These are phyloP conservation scores for Sweltsa coloradensis DNA, from an alignment of 1,140 invertebrate species.

Conservation along the genomic window DNA sequence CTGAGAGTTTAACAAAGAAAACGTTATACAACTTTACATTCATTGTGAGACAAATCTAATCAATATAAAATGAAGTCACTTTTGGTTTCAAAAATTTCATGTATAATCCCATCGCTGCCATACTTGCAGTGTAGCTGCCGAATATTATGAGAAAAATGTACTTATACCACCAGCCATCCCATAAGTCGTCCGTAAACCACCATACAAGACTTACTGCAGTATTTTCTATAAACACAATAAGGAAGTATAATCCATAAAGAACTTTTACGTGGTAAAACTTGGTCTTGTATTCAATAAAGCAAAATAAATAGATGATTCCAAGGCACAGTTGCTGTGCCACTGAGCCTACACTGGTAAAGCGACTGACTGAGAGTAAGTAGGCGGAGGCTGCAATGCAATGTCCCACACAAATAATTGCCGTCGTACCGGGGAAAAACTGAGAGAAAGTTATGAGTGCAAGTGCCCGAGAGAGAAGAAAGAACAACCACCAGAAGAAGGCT, in stretches of 20 bases:
- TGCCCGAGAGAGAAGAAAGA: conserved; percentile 51
- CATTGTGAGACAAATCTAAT: no score
- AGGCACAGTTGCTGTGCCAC: conserved; percentile 47
- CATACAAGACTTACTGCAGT: conserved; percentile 46
- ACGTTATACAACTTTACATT: no score
- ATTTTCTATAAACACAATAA: conserved; percentile 49
- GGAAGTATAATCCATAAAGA: conserved; percentile 49
- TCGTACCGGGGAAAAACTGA: conserved; percentile 49
- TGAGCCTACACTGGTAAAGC: conserved; percentile 38
- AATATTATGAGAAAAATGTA: conserved; percentile 29
- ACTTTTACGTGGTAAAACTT: conserved; percentile 53
- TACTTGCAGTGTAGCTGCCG: conserved; percentile 25
- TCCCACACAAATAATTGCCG: conserved; percentile 37
- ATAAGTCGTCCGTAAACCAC: conserved; percentile 39
- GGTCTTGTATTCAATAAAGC: conserved; percentile 60
- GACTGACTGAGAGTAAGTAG: no score
- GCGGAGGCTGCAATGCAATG: no score
- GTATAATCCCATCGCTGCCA: conserved; percentile 28
- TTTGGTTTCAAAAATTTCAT: conserved; percentile 29
- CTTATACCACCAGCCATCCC: conserved; percentile 34
- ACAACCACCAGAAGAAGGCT: conserved; percentile 56
- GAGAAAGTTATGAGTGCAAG: conserved; percentile 53
- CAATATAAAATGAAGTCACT: conserved; percentile 17
- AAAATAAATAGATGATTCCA: conserved; percentile 55
- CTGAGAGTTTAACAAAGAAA: no score